A percentile compares a stretch with the other conserved stretches of the same genome.
Evolutionary conservation across 2,797 vertebrate species (phyloP).

Genomic region (Hypotaenidia okinawae): DNA sequence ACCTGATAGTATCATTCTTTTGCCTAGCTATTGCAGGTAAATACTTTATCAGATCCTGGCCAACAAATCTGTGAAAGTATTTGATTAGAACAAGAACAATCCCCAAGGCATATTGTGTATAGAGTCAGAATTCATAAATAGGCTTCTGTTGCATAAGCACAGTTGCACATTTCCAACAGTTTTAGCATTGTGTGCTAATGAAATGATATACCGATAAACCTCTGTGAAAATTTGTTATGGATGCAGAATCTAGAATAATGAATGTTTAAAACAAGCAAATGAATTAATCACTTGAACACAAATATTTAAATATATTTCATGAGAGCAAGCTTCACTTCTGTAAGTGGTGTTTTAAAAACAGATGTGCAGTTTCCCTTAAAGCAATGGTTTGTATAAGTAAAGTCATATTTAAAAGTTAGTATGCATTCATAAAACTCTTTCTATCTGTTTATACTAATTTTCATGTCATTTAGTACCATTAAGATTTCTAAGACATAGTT

Average conservation of each 20-base stretch:
- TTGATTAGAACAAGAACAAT: conserved; percentile 12
- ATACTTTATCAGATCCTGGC: neutral
- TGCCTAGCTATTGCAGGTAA: neutral
- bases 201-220: conserved; percentile 25
- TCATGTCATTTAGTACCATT: neutral
- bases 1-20: neutral
- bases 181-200: conserved; percentile 17
- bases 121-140: conserved; percentile 1
- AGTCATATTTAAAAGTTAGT: conserved; percentile 6
- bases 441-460: conserved; percentile 14
- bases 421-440: conserved; percentile 5
- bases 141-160: neutral
- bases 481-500: neutral
- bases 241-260: conserved; percentile 29
- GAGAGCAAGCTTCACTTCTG: conserved; percentile 14
- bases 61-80: conserved; percentile 14
- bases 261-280: conserved; percentile 26
- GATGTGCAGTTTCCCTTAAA: neutral
- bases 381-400: neutral
- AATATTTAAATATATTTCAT: conserved; percentile 30
- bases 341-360: conserved; percentile 33
- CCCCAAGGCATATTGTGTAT: neutral
- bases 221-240: neutral
- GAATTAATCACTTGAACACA: conserved; percentile 32
- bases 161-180: neutral